These are phyloP conservation scores for Tenodera sinensis DNA, from an alignment of 2,888 invertebrate species.

Conservation along the genomic window DNA sequence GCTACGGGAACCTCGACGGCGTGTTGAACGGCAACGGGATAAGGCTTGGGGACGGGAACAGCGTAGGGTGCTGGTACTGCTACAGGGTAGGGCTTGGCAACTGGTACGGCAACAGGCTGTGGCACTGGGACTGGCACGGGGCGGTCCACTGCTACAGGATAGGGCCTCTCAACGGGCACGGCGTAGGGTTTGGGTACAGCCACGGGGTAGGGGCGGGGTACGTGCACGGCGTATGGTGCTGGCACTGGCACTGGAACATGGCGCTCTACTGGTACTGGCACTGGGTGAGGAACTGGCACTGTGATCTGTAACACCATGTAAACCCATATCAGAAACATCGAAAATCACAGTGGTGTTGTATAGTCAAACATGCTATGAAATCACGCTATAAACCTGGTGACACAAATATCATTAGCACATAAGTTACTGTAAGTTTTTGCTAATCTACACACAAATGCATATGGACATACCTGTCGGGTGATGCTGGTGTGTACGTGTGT, in stretches of 20 bases:
- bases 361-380: too few species aligned
- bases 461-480: conserved; percentile 16
- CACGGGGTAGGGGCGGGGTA: conserved; percentile 24
- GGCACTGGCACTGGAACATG: conserved; percentile 21
- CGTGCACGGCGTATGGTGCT: conserved; percentile 25
- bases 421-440: too few species aligned
- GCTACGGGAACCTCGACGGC: background rate
- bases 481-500: conserved; percentile 24
- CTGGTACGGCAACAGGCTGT: background rate
- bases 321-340: too few species aligned
- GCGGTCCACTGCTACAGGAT: conserved; percentile 20
- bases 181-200: conserved; percentile 22
- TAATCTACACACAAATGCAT: too few species aligned
- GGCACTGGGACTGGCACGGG: conserved; percentile 22
- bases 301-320: conserved; percentile 9
- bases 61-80: background rate
- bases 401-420: too few species aligned
- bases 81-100: conserved; percentile 1
- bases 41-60: background rate
- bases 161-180: conserved; percentile 22
- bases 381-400: too few species aligned
- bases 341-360: too few species aligned
- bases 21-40: background rate
- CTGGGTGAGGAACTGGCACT: conserved; percentile 17
- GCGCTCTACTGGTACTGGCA: conserved; percentile 17